Evolutionary conservation across 2,113 vertebrate genomes (phyloP).

Genomic region (Mirounga angustirostris): DNA sequence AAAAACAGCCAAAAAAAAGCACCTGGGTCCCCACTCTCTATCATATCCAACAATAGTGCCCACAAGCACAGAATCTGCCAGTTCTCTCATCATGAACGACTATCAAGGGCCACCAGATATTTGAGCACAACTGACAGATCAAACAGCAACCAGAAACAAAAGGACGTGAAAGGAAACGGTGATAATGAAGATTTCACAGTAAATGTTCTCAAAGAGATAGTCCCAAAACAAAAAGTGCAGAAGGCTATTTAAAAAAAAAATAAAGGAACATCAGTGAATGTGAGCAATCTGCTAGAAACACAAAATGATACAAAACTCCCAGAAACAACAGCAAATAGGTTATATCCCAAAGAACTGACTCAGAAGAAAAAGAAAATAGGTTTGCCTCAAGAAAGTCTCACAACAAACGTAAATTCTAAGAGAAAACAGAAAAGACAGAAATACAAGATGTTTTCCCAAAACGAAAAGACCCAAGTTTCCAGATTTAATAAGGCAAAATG

Average conservation of each 20-base stretch:
- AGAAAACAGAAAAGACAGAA: background rate
- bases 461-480: conserved; percentile 3
- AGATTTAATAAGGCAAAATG: conserved; percentile 39
- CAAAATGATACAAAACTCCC: background rate
- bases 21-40: background rate
- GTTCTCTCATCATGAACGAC: background rate
- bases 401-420: background rate
- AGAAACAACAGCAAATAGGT: background rate
- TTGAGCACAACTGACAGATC: background rate
- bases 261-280: background rate
- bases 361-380: background rate
- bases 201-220: background rate
- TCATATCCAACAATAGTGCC: background rate
- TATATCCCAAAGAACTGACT: background rate
- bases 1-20: background rate
- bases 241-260: background rate
- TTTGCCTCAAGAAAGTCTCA: background rate
- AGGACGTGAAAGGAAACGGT: conserved; percentile 15
- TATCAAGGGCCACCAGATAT: background rate
- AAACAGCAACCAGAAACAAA: conserved; percentile 43
- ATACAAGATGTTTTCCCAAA: background rate
- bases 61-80: background rate
- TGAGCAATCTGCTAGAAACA: background rate
- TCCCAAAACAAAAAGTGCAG: background rate
- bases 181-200: background rate